phyloP scores from a whole-genome alignment of 2,888 invertebrate genomes.

The Nomada lathburiana region DNA sequence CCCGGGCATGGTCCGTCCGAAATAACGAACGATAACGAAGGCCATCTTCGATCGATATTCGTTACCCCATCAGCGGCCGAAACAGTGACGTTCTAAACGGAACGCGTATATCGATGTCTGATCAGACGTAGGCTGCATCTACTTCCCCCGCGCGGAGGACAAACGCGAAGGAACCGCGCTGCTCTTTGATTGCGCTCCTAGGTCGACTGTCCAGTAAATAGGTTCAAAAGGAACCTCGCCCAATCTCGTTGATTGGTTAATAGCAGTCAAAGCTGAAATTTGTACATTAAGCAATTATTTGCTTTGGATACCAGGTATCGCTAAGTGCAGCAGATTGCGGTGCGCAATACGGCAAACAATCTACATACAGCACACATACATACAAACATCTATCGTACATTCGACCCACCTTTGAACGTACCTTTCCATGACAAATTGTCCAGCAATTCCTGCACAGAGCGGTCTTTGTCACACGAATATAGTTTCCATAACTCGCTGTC shows the following conservation, averaged over 20 bases:
- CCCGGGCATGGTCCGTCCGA: neutral
- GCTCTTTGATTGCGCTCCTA: slow-evolving; percentile 51
- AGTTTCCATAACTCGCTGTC: slow-evolving; percentile 11
- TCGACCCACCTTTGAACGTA: neutral
- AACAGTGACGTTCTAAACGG: slow-evolving; percentile 36
- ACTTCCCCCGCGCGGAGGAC: slow-evolving; percentile 30
- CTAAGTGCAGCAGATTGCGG: slow-evolving; percentile 47
- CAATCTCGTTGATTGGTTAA: slow-evolving; percentile 58
- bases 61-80: slow-evolving; percentile 1
- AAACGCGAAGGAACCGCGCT: slow-evolving; percentile 5
- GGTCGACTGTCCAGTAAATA: slow-evolving; percentile 53
- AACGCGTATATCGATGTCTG: slow-evolving; percentile 55
- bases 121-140: slow-evolving; percentile 56
- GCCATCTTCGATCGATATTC: slow-evolving; percentile 33
- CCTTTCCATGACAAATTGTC: neutral
- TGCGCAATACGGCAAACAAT: slow-evolving; percentile 21
- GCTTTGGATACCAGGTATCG: slow-evolving; percentile 37
- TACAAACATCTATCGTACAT: slow-evolving; percentile 21
- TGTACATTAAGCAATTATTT: slow-evolving; percentile 54
- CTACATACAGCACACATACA: neutral
- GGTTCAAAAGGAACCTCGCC: slow-evolving; percentile 34
- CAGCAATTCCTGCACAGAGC: neutral
- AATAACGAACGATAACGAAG: neutral
- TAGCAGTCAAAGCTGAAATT: slow-evolving; percentile 47
- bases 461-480: neutral